Evolutionary conservation across 1,140 invertebrate species (phyloP), one percentile per base, ranked within the genome.

Genomic region (Trichoplusia ni): DNA sequence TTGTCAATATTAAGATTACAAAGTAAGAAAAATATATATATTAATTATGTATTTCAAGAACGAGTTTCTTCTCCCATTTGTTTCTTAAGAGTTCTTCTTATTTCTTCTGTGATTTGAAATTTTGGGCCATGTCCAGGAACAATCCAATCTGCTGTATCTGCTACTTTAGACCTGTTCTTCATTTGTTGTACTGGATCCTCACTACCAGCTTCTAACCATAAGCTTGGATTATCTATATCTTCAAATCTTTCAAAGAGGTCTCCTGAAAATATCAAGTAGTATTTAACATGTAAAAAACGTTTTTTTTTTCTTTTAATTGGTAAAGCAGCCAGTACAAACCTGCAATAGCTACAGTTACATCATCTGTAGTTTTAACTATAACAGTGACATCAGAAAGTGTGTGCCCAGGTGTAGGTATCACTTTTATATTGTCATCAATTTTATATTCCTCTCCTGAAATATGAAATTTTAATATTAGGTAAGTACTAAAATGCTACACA

Each of bases 331-430:
- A 35, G 18, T 42, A 62, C 51, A 79, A 89, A 93, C 95, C 96
- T 81, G 94, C 93, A 38, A 97, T 89, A 14, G 94, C 96, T 40
- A 95, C 90, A 21, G 88, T 90, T 40, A 91, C 93, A 47, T 87
- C 68, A 38, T 92, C 75, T 38, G 82, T 70, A 19, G 93, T 94
- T 27, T 91, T 90, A 0, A 96, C 96, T 7, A 98, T 64, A 0
- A 99, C 95, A 33, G 94, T 94, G 0, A 99, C 94, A 92, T 98
- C 96, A 71, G 95, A 93, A 0, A 94, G 77, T 2, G 98, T 99
- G 81, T 99, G 98, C 0, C 98, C 98, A 9, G 98, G 97, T 33
- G 97, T 98, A 19, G 95, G 91, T 46, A 95, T 91, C 0, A 99
- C 90, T 90, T 94, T 92, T 0, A 98, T 91, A 79, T 92, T 89